These are phyloP conservation scores for Zoroaster sp. DNA, from an alignment of 53 echinoderm and acorn worm genomes.

Conservation along the genomic window DNA sequence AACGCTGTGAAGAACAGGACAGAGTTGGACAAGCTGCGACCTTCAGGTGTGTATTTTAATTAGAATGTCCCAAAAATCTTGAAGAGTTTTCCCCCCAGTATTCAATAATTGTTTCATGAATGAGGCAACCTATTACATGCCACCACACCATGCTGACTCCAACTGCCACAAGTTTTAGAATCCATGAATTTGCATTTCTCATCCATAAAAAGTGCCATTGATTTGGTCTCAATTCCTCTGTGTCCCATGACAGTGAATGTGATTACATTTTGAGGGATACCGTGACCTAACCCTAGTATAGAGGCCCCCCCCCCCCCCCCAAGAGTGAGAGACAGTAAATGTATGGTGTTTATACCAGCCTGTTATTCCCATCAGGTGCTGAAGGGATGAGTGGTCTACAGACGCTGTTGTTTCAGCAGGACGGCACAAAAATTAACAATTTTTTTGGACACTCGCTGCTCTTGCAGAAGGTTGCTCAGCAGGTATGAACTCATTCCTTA, in stretches of 20 bases:
- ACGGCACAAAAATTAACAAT: constrained; percentile 15
- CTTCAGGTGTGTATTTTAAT: constrained; percentile 21
- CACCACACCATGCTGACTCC: too few relatives aligned
- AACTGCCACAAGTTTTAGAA: too few relatives aligned
- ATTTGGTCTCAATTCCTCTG: background rate
- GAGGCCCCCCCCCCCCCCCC: too few relatives aligned
- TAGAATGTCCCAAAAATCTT: background rate
- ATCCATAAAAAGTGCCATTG: background rate
- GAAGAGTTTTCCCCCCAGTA: background rate
- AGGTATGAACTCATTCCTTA: constrained; percentile 26
- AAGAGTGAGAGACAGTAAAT: too few relatives aligned
- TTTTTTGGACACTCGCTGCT: constrained; percentile 67
- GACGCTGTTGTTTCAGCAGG: background rate
- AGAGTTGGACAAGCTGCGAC: constrained; percentile 14
- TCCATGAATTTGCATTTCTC: too few relatives aligned
- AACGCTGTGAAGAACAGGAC: background rate
- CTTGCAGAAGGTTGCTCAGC: constrained; percentile 71
- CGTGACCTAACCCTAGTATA: too few relatives aligned
- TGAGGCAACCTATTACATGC: too few relatives aligned
- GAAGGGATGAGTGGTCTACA: constrained; percentile 20
- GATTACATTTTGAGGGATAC: background rate
- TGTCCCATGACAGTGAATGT: background rate
- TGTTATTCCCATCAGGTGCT: background rate
- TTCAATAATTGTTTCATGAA: too few relatives aligned
- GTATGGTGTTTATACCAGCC: too few relatives aligned